Evolutionary conservation across 2,888 invertebrate genomes (phyloP).

Genomic region (Mermis nigrescens): DNA sequence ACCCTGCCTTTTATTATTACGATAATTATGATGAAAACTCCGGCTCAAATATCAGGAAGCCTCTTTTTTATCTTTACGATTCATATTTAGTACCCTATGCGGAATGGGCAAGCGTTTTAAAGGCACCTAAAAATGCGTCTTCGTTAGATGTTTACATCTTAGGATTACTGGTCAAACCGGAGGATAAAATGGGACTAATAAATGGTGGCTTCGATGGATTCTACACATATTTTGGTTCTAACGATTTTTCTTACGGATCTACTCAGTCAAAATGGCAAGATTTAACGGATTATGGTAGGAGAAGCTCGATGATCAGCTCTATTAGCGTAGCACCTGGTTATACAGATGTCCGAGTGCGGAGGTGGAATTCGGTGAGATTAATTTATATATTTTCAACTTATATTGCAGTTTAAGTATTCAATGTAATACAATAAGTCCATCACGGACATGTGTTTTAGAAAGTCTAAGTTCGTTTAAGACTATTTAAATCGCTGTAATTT

Average conservation of each 20-base stretch:
- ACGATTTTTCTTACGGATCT: constrained; percentile 47
- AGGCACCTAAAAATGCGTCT: background rate
- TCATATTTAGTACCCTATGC: constrained; percentile 42
- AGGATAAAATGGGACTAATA: constrained; percentile 36
- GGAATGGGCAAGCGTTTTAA: constrained; percentile 36
- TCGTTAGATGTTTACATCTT: constrained; percentile 42
- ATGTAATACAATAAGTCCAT: too few relatives aligned
- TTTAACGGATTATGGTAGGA: constrained; percentile 21
- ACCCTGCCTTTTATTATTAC: constrained; percentile 42
- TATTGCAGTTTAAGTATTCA: background rate
- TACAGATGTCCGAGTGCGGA: constrained; percentile 45
- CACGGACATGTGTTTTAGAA: too few relatives aligned
- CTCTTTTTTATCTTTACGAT: constrained; percentile 48
- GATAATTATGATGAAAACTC: too few relatives aligned
- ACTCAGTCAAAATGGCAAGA: constrained; percentile 32
- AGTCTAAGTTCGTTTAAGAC: too few relatives aligned
- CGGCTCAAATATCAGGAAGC: constrained; percentile 28
- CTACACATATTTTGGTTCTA: constrained; percentile 48
- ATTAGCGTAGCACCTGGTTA: constrained; percentile 53
- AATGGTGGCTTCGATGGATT: constrained; percentile 41
- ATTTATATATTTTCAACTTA: background rate
- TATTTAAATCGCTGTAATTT: too few relatives aligned
- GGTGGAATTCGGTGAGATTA: constrained; percentile 42
- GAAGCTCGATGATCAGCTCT: constrained; percentile 42
- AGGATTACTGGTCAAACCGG: constrained; percentile 42